Conservation (phyloP, 2,113 vertebrate genomes). For the Myiozetetes cayanensis region DNA sequence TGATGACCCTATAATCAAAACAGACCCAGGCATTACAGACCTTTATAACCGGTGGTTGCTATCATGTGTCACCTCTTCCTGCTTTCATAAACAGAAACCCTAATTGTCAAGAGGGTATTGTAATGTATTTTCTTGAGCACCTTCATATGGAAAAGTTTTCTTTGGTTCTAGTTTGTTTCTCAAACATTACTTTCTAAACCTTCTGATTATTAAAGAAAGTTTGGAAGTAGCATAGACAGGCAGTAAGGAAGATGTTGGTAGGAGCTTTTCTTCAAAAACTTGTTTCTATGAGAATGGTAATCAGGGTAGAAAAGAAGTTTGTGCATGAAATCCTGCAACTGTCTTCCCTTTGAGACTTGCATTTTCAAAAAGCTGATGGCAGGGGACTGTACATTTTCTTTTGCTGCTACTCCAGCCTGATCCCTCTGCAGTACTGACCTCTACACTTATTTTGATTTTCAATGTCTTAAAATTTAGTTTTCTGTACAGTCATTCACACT, state of each 20-base stretch:
- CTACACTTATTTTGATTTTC: constrained; percentile 18
- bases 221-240: not conserved
- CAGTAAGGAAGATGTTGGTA: not conserved
- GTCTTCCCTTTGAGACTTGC: not conserved
- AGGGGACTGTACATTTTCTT: not conserved
- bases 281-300: not conserved
- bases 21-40: not conserved
- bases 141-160: not conserved
- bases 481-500: constrained; percentile 2
- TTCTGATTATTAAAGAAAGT: not conserved
- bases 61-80: accelerated
- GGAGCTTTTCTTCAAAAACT: not conserved
- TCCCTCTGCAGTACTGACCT: constrained; percentile 1
- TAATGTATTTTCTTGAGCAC: not conserved
- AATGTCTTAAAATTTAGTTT: constrained; percentile 39
- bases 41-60: not conserved
- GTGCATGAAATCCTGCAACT: not conserved
- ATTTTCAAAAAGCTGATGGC: constrained; percentile 20
- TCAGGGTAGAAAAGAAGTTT: not conserved
- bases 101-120: not conserved
- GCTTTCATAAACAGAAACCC: not conserved
- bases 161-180: not conserved
- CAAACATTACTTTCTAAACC: not conserved
- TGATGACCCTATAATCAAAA: not conserved
- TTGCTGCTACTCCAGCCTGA: not conserved